A percentile compares a stretch with the other conserved stretches of the same genome.
Evolutionary conservation across 2,888 invertebrate genomes (phyloP).

Genomic region (Adelphocoris suturalis): DNA sequence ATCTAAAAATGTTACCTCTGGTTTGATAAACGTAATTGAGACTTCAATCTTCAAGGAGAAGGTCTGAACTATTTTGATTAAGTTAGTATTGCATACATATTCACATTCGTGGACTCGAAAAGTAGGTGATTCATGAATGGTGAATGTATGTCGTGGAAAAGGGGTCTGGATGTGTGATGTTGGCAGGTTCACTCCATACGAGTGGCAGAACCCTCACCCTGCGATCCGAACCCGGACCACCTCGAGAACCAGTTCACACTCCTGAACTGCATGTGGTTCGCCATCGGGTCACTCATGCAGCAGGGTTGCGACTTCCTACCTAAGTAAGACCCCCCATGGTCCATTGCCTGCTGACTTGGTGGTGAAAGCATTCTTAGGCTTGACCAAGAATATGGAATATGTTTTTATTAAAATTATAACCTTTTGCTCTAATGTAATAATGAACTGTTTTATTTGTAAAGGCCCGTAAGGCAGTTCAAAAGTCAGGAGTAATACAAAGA

Average conservation of each 20-base stretch:
- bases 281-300: constrained; percentile 96
- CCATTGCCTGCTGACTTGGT: constrained; percentile 36
- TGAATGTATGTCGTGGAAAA: constrained; percentile 52
- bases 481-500: too few species aligned
- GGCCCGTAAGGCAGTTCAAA: too few species aligned
- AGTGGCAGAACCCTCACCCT: constrained; percentile 94
- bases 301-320: constrained; percentile 97
- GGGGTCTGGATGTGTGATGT: constrained; percentile 55
- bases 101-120: too few species aligned
- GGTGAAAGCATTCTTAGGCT: not conserved
- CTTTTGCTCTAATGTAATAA: not conserved
- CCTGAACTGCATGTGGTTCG: constrained; percentile 98
- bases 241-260: constrained; percentile 95
- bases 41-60: too few species aligned
- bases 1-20: too few species aligned
- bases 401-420: not conserved
- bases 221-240: constrained; percentile 89
- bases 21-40: too few species aligned
- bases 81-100: too few species aligned
- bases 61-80: too few species aligned
- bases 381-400: not conserved
- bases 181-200: constrained; percentile 94
- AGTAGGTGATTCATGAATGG: too few species aligned
- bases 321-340: constrained; percentile 84
- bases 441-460: too few species aligned